phyloP scores from a whole-genome alignment of 2,113 vertebrate species.

The Prionailurus bengalensis region DNA sequence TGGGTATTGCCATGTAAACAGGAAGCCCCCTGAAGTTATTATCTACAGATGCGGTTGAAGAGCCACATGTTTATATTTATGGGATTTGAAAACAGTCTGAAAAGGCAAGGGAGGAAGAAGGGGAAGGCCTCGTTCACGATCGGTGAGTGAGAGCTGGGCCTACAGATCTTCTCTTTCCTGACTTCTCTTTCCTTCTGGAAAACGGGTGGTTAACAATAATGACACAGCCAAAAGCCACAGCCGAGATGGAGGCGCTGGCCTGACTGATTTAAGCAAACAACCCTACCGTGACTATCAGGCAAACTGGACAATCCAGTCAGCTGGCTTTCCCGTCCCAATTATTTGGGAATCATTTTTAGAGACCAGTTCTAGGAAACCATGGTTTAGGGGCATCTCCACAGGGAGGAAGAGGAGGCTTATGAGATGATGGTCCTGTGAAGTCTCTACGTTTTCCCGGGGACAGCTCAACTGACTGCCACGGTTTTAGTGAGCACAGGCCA shows the following conservation, averaged over 20 bases:
- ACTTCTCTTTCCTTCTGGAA: neutral
- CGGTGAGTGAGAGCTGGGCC: conserved; percentile 23
- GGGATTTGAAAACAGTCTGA: conserved; percentile 75
- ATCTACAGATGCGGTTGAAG: conserved; percentile 82
- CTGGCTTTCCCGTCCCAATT: neutral
- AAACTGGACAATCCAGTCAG: neutral
- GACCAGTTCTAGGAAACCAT: neutral
- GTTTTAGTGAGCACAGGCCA: neutral
- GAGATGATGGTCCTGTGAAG: neutral
- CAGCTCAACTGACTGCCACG: neutral
- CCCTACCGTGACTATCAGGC: neutral
- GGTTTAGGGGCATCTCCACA: neutral
- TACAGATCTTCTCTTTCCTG: neutral
- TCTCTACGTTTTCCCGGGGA: neutral
- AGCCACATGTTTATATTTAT: conserved; percentile 83
- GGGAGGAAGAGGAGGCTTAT: neutral
- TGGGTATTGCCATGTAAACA: conserved; percentile 84
- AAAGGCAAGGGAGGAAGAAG: conserved; percentile 48
- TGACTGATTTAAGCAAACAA: neutral
- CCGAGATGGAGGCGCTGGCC: neutral
- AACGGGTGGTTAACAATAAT: neutral
- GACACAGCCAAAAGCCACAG: neutral
- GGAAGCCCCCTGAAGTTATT: conserved; percentile 84
- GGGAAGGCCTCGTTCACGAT: conserved; percentile 37
- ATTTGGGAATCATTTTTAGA: neutral